A percentile compares a stretch with the other conserved stretches of the same genome.
Evolutionary conservation across 2,888 invertebrate genomes (phyloP).

Genomic region (Limnephilus rhombicus): DNA sequence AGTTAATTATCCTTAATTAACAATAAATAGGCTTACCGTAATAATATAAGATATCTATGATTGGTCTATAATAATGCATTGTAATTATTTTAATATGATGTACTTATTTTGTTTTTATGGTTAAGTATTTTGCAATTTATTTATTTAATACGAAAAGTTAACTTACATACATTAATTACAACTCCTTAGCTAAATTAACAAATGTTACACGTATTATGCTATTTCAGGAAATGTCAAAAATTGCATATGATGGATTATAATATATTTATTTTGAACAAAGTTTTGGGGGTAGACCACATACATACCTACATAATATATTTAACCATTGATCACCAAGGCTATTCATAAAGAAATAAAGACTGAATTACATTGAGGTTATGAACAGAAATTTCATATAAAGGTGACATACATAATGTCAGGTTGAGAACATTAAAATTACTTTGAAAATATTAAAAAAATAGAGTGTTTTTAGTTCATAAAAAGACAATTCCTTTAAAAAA

Average conservation of each 20-base stretch:
- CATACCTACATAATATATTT: background rate
- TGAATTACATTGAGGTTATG: too few relatives aligned
- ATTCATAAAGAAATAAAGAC: background rate
- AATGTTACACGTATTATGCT: background rate
- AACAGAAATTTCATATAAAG: too few relatives aligned
- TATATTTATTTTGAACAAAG: background rate
- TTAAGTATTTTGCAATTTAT: background rate
- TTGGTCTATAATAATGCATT: conserved; percentile 15
- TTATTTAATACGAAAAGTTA: background rate
- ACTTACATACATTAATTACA: background rate
- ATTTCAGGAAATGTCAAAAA: background rate
- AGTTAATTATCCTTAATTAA: background rate
- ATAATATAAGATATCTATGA: conserved; percentile 6
- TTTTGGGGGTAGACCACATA: background rate
- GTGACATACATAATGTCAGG: too few relatives aligned
- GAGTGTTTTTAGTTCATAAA: too few relatives aligned
- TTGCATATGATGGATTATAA: background rate
- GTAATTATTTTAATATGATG: background rate
- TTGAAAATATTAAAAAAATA: too few relatives aligned
- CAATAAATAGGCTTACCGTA: background rate
- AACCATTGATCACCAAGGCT: background rate
- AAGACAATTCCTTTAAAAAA: too few relatives aligned
- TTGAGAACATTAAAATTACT: too few relatives aligned
- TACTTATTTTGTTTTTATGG: background rate
- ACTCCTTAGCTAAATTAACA: background rate